Base-by-base conservation (phyloP, 2,888 invertebrate species). In the Agriopis marginaria region DNA sequence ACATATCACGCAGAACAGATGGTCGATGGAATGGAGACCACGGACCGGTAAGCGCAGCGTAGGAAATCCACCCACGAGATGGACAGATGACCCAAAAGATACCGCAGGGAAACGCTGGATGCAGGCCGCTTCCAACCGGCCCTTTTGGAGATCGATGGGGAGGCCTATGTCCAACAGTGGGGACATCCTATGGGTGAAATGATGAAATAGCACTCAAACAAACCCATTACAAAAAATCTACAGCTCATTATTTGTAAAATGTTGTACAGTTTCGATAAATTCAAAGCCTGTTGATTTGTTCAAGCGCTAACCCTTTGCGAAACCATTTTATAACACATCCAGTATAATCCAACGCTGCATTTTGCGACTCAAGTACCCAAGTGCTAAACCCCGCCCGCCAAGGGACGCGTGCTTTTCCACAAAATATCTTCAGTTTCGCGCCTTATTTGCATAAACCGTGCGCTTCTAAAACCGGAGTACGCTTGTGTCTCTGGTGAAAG, bases 391-490 rank as follows among this genome's bases (percentile, higher is more conserved):
- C 71, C 32, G 32, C 32, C 74, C 78, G 74, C 73, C 77, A 70
- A 69, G 78, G 77, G 82, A 77, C 74, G 73, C 71, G 75, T 65
- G 75, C 76, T 74, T 72, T 73, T 64, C 67, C 63, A 73, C 82
- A 76, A 77, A 81, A 79, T 78, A 80, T 79, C 76, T 77, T 75
- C 75, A 79, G 75, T 79, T 81, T 78, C 74, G 68, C 77, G 74
- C 72, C 72, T 72, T 79, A 80, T 82, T 81, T 81, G 79, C 79
- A 80, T 79, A 79, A 77, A 79, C 56, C 47, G 56, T 47, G 42
- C 56, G 23, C 55, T 39, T 7, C 23, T 60, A 64, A 61, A 10
- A 62, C 50, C 40, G 55, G 11, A 53, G 56, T 32, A 44, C 58
- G 32, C 50, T 63, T 64, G 63, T 64, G 63, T 64, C 54, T 64